Evolutionary conservation across 1,140 invertebrate genomes (phyloP).

Genomic region (Myzus persicae): DNA sequence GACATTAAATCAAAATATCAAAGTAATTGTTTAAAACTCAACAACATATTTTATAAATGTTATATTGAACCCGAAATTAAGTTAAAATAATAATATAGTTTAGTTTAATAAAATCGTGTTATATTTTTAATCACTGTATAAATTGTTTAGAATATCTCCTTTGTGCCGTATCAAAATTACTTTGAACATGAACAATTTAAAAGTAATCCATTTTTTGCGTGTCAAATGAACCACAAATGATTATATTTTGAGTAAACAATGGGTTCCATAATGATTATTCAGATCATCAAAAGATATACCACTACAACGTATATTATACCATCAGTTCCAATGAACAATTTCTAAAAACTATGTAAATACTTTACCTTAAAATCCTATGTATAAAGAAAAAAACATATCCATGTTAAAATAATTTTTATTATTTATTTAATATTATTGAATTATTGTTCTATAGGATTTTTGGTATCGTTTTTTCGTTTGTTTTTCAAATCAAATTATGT

Average conservation of each 20-base stretch:
- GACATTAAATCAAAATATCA: too few species aligned
- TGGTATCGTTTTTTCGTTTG: too few species aligned
- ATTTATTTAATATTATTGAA: too few species aligned
- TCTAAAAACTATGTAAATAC: neutral
- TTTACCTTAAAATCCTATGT: neutral
- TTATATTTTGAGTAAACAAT: neutral
- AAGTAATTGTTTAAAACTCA: too few species aligned
- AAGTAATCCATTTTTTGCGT: neutral
- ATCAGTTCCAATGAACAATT: neutral
- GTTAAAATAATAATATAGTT: neutral
- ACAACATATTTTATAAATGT: too few species aligned
- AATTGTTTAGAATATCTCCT: neutral
- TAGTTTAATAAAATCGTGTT: neutral
- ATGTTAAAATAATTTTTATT: too few species aligned
- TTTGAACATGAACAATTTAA: constrained; percentile 31
- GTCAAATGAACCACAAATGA: constrained; percentile 12
- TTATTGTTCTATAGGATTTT: too few species aligned
- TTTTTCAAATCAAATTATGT: too few species aligned
- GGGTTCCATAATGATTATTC: constrained; percentile 13
- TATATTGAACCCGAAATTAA: neutral
- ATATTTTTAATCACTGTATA: neutral
- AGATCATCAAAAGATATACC: neutral
- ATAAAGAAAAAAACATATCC: too few species aligned
- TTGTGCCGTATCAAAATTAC: constrained; percentile 1
- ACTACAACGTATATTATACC: neutral